Evolutionary conservation across 2,888 invertebrate species (phyloP), one percentile per base, ranked within the genome.

Genomic region (Schizotus pectinicornis): DNA sequence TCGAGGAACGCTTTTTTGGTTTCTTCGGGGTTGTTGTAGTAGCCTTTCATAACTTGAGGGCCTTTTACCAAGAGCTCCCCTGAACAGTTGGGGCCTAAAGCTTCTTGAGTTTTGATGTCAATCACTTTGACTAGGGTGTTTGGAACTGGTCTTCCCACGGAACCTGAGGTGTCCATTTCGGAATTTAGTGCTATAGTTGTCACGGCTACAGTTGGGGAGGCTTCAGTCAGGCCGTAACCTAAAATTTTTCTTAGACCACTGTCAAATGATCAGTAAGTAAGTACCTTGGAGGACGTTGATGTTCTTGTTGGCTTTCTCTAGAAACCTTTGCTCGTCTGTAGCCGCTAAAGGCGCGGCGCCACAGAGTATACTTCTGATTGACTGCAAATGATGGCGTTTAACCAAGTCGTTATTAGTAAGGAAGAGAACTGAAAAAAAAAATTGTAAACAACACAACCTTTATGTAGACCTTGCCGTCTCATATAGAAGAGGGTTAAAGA

Each of bases 41-140:
- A 94, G 0, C 91, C 69, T 47, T 68, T 68, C 90, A 92, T 92
- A 1, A 91, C 85, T 79, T 92, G 91, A 0, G 92, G 91, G 0
- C 93, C 92, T 39, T 85, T 84, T 1, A 91, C 79, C 53, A 87
- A 83, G 6, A 93, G 74, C 74, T 94, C 93, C 0, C 94, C 94
- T 9, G 80, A 79, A 80, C 85, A 73, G 33, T 68, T 57, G 1
- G 65, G 56, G 1, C 66, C 69, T 12, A 71, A 49, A 7, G 56
- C 58, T 14, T 46, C 42, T 37, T 56, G 58, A 12, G 82, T 76
- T 1, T 77, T 59, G 13, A 43, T 22, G 5, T 84, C 78, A 0
- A 88, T 83, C 35, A 89, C 81, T 79, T 88, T 90, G 7, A 83
- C 80, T 55, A 86, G 82, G 0, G 88, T 88, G 65, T 82, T 88